These are phyloP conservation scores for Cephalopachus bancanus DNA, from an alignment of 2,797 vertebrate species.

Conservation along the genomic window DNA sequence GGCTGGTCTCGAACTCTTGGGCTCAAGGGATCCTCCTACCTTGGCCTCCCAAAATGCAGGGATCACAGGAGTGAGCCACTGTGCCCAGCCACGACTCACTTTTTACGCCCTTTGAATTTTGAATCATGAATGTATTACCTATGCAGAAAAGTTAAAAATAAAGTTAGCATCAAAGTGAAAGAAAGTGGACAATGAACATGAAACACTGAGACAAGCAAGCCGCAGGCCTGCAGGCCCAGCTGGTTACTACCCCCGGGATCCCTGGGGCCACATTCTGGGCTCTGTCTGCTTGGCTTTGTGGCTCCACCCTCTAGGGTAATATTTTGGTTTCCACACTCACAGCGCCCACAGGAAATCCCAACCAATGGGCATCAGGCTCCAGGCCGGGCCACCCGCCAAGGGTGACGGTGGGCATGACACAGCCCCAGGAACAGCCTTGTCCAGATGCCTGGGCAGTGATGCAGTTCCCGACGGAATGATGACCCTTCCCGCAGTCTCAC, in stretches of 20 bases:
- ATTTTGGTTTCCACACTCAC: constrained; percentile 70
- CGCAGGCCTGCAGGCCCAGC: neutral
- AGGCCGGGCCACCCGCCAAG: constrained; percentile 18
- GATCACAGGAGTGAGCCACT: too few species aligned
- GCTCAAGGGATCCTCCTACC: neutral
- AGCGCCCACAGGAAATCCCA: constrained; percentile 45
- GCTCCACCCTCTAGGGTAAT: constrained; percentile 65
- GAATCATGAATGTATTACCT: neutral
- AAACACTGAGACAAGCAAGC: neutral
- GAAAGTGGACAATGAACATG: neutral
- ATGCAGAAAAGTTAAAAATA: neutral
- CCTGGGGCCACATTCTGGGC: neutral
- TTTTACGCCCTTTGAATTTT: constrained; percentile 37
- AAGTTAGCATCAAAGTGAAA: neutral
- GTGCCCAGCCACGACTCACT: neutral
- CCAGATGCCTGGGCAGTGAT: constrained; percentile 66
- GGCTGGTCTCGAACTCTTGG: neutral
- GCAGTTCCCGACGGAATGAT: neutral
- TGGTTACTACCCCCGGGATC: fast-evolving
- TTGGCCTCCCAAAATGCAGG: too few species aligned
- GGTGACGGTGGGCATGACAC: constrained; percentile 55
- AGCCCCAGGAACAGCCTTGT: constrained; percentile 29
- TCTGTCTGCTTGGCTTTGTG: constrained; percentile 36
- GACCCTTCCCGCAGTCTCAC: constrained; percentile 2
- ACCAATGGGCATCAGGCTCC: constrained; percentile 47